A percentile compares a stretch with the other conserved stretches of the same genome.
phyloP scores from a whole-genome alignment of 1,140 invertebrate species.

The Neelides sp. region DNA sequence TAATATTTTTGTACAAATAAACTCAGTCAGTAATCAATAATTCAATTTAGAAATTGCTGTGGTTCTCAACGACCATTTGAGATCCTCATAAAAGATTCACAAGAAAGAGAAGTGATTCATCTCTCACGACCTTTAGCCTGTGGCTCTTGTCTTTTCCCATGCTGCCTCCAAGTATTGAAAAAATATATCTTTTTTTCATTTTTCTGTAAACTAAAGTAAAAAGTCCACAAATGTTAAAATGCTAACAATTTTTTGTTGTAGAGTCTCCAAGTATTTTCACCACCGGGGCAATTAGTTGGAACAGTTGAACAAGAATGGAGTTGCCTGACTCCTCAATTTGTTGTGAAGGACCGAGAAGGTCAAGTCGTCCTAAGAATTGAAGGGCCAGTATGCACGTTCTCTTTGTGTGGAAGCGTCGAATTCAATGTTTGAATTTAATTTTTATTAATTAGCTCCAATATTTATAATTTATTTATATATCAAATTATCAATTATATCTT shows the following conservation, averaged over 20 bases:
- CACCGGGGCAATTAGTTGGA: constrained; percentile 34
- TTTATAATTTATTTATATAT: too few species aligned
- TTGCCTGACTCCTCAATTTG: constrained; percentile 59
- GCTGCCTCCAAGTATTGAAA: constrained; percentile 59
- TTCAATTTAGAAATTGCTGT: constrained; percentile 62
- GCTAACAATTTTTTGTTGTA: not conserved
- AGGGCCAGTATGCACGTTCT: constrained; percentile 68
- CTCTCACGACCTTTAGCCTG: constrained; percentile 59
- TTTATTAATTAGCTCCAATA: too few species aligned
- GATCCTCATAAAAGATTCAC: constrained; percentile 70
- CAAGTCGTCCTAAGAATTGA: constrained; percentile 66
- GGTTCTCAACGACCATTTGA: constrained; percentile 66
- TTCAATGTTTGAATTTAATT: constrained; percentile 41
- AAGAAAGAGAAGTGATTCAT: constrained; percentile 64
- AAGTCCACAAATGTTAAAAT: not conserved
- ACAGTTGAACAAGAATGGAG: constrained; percentile 74
- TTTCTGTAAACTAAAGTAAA: not conserved
- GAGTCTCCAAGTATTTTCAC: constrained; percentile 13
- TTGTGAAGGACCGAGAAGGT: constrained; percentile 61
- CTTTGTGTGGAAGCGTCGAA: constrained; percentile 65
- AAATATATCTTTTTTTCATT: not conserved
- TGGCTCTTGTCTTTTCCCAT: constrained; percentile 64
- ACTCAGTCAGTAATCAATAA: too few species aligned
- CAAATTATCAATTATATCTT: too few species aligned
- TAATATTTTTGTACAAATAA: too few species aligned